A percentile compares a stretch with the other conserved stretches of the same genome.
Evolutionary conservation across 2,113 vertebrate genomes (phyloP).

Genomic region (Dermatemys mawii): DNA sequence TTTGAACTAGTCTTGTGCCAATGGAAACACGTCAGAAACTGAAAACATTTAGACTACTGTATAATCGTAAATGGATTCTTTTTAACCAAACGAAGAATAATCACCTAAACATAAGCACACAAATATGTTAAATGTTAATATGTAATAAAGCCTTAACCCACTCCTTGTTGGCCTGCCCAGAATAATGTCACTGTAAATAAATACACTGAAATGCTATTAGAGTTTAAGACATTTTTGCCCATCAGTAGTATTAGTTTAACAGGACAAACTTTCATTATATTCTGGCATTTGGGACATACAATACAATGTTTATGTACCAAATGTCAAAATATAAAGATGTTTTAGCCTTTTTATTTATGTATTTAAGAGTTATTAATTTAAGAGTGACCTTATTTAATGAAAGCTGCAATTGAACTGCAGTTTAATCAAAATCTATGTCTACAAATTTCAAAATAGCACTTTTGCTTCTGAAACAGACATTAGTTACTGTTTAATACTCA

Average conservation of each 20-base stretch:
- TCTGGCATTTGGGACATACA: conserved; percentile 2
- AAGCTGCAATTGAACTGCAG: conserved; percentile 64
- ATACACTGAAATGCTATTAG: conserved; percentile 48
- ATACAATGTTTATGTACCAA: conserved; percentile 20
- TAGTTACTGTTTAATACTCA: conserved; percentile 55
- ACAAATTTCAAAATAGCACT: conserved; percentile 63
- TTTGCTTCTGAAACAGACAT: conserved; percentile 62
- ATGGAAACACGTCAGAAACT: conserved; percentile 71
- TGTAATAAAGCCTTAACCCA: conserved; percentile 50
- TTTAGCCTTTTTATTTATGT: conserved; percentile 55
- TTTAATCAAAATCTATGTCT: conserved; percentile 38
- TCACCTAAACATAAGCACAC: conserved; percentile 43
- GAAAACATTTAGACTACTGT: conserved; percentile 73
- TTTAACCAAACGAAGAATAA: conserved; percentile 72
- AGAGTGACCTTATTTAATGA: conserved; percentile 73
- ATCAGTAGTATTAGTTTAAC: conserved; percentile 45
- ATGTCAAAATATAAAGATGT: conserved; percentile 57
- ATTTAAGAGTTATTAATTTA: conserved; percentile 69
- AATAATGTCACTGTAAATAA: conserved; percentile 60
- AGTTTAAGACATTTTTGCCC: conserved; percentile 46
- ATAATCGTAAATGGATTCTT: conserved; percentile 74
- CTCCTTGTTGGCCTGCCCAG: conserved; percentile 36
- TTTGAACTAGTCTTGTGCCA: conserved; percentile 78
- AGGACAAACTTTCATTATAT: conserved; percentile 36
- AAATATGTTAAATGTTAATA: conserved; percentile 66